phyloP scores from a whole-genome alignment of 2,113 vertebrate genomes.

The Elephas maximus region DNA sequence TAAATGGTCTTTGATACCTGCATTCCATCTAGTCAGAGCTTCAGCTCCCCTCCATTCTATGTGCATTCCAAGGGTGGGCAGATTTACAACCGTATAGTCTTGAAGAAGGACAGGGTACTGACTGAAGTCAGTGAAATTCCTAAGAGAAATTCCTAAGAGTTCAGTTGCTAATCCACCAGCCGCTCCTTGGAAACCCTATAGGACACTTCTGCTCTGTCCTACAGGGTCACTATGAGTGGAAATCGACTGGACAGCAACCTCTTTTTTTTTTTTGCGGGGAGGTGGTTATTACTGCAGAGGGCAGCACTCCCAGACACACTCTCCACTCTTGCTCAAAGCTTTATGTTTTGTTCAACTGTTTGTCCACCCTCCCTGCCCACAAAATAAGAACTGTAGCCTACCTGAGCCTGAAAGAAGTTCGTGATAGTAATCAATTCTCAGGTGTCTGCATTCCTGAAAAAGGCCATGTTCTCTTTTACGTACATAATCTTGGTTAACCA shows the following conservation, averaged over 20 bases:
- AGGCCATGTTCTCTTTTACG: not conserved
- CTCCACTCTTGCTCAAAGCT: not conserved
- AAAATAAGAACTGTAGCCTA: not conserved
- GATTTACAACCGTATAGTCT: not conserved
- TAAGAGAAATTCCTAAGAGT: not conserved
- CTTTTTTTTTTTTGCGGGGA: too few relatives aligned
- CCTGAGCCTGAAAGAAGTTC: not conserved
- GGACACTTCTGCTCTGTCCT: too few relatives aligned
- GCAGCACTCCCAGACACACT: not conserved
- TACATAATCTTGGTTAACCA: not conserved
- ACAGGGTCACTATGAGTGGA: too few relatives aligned
- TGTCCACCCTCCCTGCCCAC: not conserved
- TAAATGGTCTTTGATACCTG: not conserved
- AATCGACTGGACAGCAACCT: too few relatives aligned
- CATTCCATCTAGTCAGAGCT: not conserved
- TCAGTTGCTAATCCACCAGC: too few relatives aligned
- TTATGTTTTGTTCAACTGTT: not conserved
- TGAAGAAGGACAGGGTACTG: not conserved
- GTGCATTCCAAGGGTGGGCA: not conserved
- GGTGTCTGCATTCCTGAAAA: slow-evolving; percentile 13
- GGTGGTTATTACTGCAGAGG: not conserved
- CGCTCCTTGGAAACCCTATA: too few relatives aligned
- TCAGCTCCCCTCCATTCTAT: not conserved
- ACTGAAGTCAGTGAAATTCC: not conserved
- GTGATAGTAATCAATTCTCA: not conserved